Base-by-base conservation (phyloP, 1,140 invertebrate genomes). In the Schmidtea mediterranea region DNA sequence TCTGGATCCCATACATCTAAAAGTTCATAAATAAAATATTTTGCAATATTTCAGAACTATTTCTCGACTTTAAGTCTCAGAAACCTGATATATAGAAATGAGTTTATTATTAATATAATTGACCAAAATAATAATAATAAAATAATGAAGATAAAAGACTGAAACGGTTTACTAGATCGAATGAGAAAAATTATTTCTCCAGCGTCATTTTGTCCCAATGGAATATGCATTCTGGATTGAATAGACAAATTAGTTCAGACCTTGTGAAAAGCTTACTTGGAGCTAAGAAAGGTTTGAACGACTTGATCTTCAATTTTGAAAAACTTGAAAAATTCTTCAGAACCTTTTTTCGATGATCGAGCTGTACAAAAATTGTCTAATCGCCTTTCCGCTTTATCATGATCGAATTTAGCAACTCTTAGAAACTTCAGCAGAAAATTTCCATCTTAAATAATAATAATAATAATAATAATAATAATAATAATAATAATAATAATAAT, bases 371-470 rank as follows among this genome's bases (percentile, higher is more conserved):
- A 86, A 13, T 75, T 73, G 58, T 83, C 77, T 39, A 86, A 62
- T 72, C 83, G 78, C 40, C 78, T 75, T 56, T 80, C 78, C 0
- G 82, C 77, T 56, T 78, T 70, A 0, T 78, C 77, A n/a, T 84
- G 71, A 36, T 77, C 78, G 59, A 80, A 83, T 58, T 84, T 83
- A 59, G 80, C 78, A 1, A 78, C 79, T 12, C 80, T 70, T 1
- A 84, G 69, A 57, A 84, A 84, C 39, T 80, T 71, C 15, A 83
- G 65, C 12, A 84, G 70, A 57, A 83, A 84, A 8, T 74, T 69
- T 0, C 75, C 62, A 62, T 83, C 80, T 80, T n/a, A n/a, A 32
- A 32, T 32, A 32, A 32, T 32, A 32, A 32, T 32, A 32, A 32
- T 32, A 32, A 32, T 32, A 32, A 32, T 6, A 6, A 32, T 6